Evolutionary conservation across 2,888 invertebrate genomes (phyloP).

Genomic region (Pristionchus exspectatus): DNA sequence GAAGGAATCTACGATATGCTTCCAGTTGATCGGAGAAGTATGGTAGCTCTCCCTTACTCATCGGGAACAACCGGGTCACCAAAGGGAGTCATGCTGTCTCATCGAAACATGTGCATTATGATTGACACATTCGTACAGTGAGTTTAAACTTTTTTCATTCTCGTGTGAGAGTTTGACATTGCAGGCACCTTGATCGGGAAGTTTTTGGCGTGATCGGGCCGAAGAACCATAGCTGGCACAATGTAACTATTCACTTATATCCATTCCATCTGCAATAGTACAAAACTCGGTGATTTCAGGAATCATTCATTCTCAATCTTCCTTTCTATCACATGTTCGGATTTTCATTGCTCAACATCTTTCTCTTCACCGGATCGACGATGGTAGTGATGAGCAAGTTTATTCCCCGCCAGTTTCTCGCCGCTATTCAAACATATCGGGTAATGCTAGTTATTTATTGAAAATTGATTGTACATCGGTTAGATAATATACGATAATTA

Average conservation of each 20-base stretch:
- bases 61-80: neutral
- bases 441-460: slow-evolving; percentile 66
- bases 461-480: neutral
- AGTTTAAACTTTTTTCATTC: neutral
- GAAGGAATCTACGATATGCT: neutral
- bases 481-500: too few species aligned
- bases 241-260: neutral
- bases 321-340: slow-evolving; percentile 78
- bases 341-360: slow-evolving; percentile 63
- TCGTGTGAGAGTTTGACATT: neutral
- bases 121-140: slow-evolving; percentile 14
- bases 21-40: neutral
- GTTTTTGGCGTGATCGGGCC: neutral
- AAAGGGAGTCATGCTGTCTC: slow-evolving; percentile 40
- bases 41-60: slow-evolving; percentile 6
- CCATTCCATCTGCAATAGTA: too few species aligned
- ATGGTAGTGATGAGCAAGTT: slow-evolving; percentile 72
- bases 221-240: slow-evolving; percentile 15
- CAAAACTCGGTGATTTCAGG: slow-evolving; percentile 54
- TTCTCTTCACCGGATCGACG: slow-evolving; percentile 68
- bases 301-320: slow-evolving; percentile 67
- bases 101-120: slow-evolving; percentile 13
- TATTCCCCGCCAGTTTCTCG: slow-evolving; percentile 67
- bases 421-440: slow-evolving; percentile 67
- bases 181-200: neutral